phyloP scores from a whole-genome alignment of 1,140 invertebrate species.

The Paraescarpia echinospica region DNA sequence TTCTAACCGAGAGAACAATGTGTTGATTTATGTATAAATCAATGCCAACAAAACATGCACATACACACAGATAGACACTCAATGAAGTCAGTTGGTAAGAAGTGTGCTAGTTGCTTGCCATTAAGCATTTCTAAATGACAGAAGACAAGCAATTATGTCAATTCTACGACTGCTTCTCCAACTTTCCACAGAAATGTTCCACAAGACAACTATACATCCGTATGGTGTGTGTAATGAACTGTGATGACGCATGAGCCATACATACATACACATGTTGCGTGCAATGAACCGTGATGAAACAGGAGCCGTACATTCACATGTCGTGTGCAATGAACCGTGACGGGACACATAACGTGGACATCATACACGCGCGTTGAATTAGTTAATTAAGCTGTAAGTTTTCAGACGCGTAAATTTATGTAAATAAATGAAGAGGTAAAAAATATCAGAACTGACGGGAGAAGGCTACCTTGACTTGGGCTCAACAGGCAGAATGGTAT shows the following conservation, averaged over 20 bases:
- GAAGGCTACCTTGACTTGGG: not conserved
- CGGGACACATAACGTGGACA: not conserved
- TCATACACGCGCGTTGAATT: not conserved
- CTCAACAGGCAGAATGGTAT: not conserved
- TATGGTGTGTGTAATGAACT: not conserved
- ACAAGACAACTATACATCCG: not conserved
- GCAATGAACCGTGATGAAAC: not conserved
- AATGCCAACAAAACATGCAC: not conserved
- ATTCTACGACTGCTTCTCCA: not conserved
- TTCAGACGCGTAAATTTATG: not conserved
- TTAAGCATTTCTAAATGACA: not conserved
- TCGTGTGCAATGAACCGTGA: not conserved
- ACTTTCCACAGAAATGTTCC: not conserved
- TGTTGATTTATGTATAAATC: not conserved
- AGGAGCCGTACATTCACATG: not conserved
- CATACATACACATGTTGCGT: not conserved
- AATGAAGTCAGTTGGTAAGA: not conserved
- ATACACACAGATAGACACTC: not conserved
- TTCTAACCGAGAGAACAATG: not conserved
- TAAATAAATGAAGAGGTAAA: not conserved
- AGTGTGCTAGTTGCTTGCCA: too few relatives aligned
- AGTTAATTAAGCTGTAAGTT: not conserved
- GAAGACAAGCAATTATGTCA: not conserved
- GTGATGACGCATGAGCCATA: not conserved
- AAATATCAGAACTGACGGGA: not conserved